These are phyloP conservation scores for Drosophila yakuba DNA, from an alignment of 1,140 invertebrate genomes.

Conservation along the genomic window DNA sequence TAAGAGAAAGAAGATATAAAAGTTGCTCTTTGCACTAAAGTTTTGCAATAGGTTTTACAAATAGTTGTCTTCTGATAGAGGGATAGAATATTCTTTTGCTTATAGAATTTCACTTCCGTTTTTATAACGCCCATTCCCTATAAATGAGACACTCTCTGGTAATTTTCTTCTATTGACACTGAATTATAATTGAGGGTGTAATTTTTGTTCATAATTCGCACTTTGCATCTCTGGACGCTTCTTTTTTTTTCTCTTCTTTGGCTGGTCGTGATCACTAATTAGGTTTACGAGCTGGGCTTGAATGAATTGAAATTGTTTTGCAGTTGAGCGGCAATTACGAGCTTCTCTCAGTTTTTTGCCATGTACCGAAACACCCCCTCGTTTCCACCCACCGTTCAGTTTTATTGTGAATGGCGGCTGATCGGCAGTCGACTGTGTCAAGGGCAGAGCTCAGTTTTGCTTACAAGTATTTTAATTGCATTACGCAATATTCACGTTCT, in stretches of 20 bases:
- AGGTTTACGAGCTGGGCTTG: constrained; percentile 57
- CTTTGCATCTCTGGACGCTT: constrained; percentile 20
- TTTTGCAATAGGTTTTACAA: too few species aligned
- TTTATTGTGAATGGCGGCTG: constrained; percentile 25
- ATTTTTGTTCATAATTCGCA: constrained; percentile 21
- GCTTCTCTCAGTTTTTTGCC: constrained; percentile 18
- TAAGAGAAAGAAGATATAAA: neutral
- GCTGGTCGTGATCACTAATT: constrained; percentile 56
- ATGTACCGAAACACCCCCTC: neutral
- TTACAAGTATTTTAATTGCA: constrained; percentile 61
- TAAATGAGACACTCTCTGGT: constrained; percentile 8
- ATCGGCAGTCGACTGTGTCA: constrained; percentile 66
- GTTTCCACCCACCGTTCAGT: neutral
- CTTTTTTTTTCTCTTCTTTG: constrained; percentile 19
- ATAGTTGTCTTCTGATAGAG: too few species aligned
- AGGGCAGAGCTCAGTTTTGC: constrained; percentile 53
- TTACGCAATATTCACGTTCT: constrained; percentile 70
- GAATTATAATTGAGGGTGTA: constrained; percentile 56
- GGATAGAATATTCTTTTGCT: too few species aligned
- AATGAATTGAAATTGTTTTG: constrained; percentile 78
- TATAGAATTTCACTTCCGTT: neutral
- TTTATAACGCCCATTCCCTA: too few species aligned
- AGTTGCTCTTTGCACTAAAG: neutral
- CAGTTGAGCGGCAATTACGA: constrained; percentile 52
- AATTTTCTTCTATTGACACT: constrained; percentile 60